phyloP scores from a whole-genome alignment of 2,888 invertebrate species.

The Megastigmus dorsalis region DNA sequence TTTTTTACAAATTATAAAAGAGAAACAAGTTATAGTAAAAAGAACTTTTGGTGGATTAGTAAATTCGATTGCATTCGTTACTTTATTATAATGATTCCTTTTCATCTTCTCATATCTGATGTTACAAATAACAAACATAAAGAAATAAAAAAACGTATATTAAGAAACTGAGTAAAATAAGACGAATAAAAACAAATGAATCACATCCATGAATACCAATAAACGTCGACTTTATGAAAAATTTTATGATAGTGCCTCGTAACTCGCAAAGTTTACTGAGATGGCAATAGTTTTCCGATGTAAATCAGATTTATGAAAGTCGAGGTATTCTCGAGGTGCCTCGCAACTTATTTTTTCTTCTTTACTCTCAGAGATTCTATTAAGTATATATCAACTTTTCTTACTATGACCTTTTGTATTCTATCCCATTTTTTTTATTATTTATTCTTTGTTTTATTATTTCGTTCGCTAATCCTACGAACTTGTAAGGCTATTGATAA shows the following conservation, averaged over 20 bases:
- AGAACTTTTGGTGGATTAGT: not conserved
- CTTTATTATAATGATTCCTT: too few species aligned
- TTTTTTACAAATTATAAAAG: too few species aligned
- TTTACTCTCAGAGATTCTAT: not conserved
- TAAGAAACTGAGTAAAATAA: not conserved
- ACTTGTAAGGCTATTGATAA: too few species aligned
- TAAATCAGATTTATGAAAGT: slow-evolving; percentile 35
- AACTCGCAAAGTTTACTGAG: slow-evolving; percentile 16
- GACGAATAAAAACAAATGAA: slow-evolving; percentile 24
- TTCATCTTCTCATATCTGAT: too few species aligned
- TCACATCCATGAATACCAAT: slow-evolving; percentile 7
- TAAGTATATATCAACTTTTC: not conserved
- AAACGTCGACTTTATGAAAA: slow-evolving; percentile 28
- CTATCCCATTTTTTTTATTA: not conserved
- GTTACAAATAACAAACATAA: too few species aligned
- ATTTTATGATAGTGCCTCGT: slow-evolving; percentile 32
- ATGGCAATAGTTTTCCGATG: slow-evolving; percentile 25
- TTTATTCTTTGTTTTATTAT: too few species aligned
- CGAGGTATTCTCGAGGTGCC: slow-evolving; percentile 11
- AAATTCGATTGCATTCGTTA: too few species aligned
- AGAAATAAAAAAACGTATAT: not conserved
- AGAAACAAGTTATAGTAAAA: too few species aligned
- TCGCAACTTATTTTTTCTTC: not conserved
- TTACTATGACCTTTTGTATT: not conserved
- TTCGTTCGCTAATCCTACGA: too few species aligned